Base-by-base conservation (phyloP, 1,140 invertebrate genomes). In the Drosophila seguyi region DNA sequence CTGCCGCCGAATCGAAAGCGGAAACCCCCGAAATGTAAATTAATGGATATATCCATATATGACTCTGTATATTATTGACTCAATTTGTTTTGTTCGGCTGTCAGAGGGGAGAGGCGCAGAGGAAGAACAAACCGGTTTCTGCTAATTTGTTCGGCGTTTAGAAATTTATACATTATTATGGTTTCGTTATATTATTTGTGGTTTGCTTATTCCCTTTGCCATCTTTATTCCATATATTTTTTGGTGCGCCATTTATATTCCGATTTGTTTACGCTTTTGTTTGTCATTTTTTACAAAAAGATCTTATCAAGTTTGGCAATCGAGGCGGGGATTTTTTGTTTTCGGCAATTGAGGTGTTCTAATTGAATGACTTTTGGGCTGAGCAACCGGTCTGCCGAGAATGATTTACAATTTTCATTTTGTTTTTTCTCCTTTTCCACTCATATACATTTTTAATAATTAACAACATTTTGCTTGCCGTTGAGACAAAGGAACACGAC, bases 1-100 rank as follows among this genome's bases (percentile, higher is more conserved):
- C 52, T 68, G 56, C 42, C 31, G 52, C 44, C 44, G 36, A 63
- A 83, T 79, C 56, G 67, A 58, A 60, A 74, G 56, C 80, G 82
- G 82, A 86, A 86, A 88, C 72, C 61, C 84, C 84, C 84, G 34
- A 90, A 88, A 88, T 88, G 84, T 84, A 90, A 88, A 88, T 90
- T 84, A 88, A 88, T 88, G 57, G 60, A 81, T 88, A 81, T 88
- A 60, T 67, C 63, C 68, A 77, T 79, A 42, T 11, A 80, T 77
- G 45, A 79, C 67, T 77, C 31, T 34, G 44, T 71, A 59, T 78
- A 60, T 74, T 76, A 38, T 56, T 45, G 36, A 39, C 34, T 74
- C 39, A 58, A 50, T 73, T 73, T 57, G 47, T 41, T 66, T 16
- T 58, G 39, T 68, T 74, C 31, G 52, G 10, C 56, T 25, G 31